Base-by-base conservation (phyloP, 2,888 invertebrate genomes). In the Plusia festucae region DNA sequence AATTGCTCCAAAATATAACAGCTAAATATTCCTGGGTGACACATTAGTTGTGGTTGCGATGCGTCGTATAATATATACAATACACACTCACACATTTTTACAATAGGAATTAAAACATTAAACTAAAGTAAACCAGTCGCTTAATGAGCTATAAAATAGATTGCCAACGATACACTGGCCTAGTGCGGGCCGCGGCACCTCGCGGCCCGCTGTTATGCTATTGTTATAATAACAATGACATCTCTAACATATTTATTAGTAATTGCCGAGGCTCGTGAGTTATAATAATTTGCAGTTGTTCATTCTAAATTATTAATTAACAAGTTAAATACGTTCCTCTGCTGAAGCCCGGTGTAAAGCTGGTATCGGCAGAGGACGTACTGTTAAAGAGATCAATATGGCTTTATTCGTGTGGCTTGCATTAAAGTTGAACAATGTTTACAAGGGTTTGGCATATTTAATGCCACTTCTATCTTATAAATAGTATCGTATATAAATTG, bases 121-220 rank as follows among this genome's bases (percentile, higher is more conserved):
- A 93, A 93, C 89, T 92, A 93, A 90, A 91, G 84, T 91, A 93
- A 93, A 90, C 93, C 94, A 94, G 94, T 94, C 94, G 90, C 94
- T 94, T 93, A 94, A 88, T 92, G 90, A 93, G 89, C 93, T 93
- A 93, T 87, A 91, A 91, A 88, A 90, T 93, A 93, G 89, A 90
- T 93, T 88, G 94, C 94, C 94, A 92, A 92, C 91, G 87, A 88
- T 91, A 93, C 93, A 95, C 94, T 95, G 94, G 94, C 94, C 94
- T 90, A 89, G 64, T 51, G 86, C 74, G 76, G 86, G 84, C 82
- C 86, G 86, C 83, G 76, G 30, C 70, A 75, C 76, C 77, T 62
- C 75, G 59, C 71, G 68, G 69, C 78, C 76, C 84, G 81, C 65
- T 64, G 70, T 82, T 69, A 83, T 81, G 85, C 82, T 87, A 85